Conservation (phyloP, 2,888 invertebrate genomes). For the Eudemis profundana region DNA sequence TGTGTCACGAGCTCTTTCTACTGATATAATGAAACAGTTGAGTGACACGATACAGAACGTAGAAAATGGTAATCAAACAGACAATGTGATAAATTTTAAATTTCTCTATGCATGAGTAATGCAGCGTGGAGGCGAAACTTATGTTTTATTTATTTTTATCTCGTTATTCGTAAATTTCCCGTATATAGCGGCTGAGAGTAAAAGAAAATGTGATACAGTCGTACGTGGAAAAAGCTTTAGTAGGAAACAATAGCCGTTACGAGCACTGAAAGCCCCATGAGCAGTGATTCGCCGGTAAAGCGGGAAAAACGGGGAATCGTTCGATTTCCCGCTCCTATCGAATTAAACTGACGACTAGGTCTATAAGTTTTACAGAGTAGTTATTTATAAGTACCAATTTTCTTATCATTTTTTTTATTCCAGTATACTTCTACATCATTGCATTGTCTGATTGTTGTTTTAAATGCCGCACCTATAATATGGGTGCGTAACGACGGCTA, state of each 20-base stretch:
- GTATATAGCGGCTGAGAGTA: conserved; percentile 59
- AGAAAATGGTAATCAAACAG: conserved; percentile 33
- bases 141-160: conserved; percentile 29
- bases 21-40: conserved; percentile 26
- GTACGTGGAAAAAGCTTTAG: conserved; percentile 59
- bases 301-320: conserved; percentile 52
- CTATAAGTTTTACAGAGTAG: neutral
- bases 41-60: conserved; percentile 18
- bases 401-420: no score
- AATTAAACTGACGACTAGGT: neutral
- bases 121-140: conserved; percentile 3
- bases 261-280: conserved; percentile 67
- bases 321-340: neutral
- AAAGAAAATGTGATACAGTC: conserved; percentile 54
- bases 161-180: conserved; percentile 18
- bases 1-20: neutral
- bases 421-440: no score
- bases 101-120: conserved; percentile 35
- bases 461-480: no score
- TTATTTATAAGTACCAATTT: no score
- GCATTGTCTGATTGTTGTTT: no score
- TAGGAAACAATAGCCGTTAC: conserved; percentile 66
- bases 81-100: conserved; percentile 38
- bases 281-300: conserved; percentile 68
- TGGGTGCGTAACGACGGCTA: no score